phyloP scores from a whole-genome alignment of 2,113 vertebrate species.

The Paramormyrops kingsleyae region DNA sequence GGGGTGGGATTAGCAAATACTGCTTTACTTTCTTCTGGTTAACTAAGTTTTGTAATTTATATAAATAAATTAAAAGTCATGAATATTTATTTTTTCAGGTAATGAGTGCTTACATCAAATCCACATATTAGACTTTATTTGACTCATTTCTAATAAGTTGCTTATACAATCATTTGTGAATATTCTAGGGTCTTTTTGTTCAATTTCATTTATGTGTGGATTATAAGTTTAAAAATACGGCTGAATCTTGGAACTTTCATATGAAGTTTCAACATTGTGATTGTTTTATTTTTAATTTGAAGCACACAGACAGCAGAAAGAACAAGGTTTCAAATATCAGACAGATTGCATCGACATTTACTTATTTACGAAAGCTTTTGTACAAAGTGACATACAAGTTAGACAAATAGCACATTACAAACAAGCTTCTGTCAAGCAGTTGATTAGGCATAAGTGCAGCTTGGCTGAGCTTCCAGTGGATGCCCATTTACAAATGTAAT shows the following conservation, averaged over 20 bases:
- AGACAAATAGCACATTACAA: not conserved
- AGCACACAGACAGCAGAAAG: too few species aligned
- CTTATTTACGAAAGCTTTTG: not conserved
- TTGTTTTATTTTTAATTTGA: too few species aligned
- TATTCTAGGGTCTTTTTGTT: not conserved
- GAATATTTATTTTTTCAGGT: not conserved
- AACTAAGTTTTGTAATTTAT: too few species aligned
- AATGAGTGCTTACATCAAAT: too few species aligned
- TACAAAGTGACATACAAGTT: not conserved
- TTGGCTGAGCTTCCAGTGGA: not conserved
- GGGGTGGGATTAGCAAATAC: too few species aligned
- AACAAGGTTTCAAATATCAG: not conserved
- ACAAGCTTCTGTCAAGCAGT: not conserved
- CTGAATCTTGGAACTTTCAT: too few species aligned
- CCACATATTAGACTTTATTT: too few species aligned
- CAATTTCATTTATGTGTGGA: not conserved
- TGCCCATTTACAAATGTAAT: too few species aligned
- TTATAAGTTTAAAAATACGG: too few species aligned
- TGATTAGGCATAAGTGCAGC: not conserved
- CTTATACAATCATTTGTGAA: not conserved
- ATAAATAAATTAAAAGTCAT: too few species aligned
- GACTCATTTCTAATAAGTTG: not conserved
- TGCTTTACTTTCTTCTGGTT: too few species aligned
- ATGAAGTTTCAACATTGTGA: not conserved
- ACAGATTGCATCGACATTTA: not conserved